Percentiles rank a stretch among this genome's conserved stretches.
These are phyloP conservation scores for Sciaenops ocellatus DNA, from an alignment of 2,797 vertebrate genomes.

Conservation along the genomic window DNA sequence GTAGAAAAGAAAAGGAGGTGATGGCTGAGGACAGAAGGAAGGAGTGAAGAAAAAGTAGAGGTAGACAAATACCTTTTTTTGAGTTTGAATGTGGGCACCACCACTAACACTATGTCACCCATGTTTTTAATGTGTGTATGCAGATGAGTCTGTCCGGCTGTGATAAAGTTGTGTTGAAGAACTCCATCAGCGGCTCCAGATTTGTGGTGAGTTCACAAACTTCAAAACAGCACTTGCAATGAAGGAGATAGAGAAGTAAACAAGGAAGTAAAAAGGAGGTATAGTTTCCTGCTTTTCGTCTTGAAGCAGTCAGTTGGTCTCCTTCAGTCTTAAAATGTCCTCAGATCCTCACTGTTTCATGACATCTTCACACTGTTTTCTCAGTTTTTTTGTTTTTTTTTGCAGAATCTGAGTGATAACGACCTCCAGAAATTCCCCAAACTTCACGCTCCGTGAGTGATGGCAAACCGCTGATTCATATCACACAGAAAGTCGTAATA, in stretches of 20 bases:
- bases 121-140: background rate
- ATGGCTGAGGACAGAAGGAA: too few relatives aligned
- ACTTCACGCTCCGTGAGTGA: conserved; percentile 92
- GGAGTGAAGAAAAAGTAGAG: background rate
- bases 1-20: background rate
- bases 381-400: conserved; percentile 55
- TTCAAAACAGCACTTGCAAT: background rate
- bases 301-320: too few relatives aligned
- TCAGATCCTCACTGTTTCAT: too few relatives aligned
- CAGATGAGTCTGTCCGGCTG: conserved; percentile 91
- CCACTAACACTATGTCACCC: too few relatives aligned
- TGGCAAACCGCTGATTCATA: too few relatives aligned
- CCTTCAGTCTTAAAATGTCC: too few relatives aligned
- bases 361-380: background rate
- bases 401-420: conserved; percentile 93
- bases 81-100: too few relatives aligned
- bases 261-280: background rate
- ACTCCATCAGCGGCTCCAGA: conserved; percentile 89
- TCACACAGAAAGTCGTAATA: too few relatives aligned
- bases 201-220: conserved; percentile 90
- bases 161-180: conserved; percentile 89
- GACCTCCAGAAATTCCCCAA: conserved; percentile 96
- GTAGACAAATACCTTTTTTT: too few relatives aligned
- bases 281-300: too few relatives aligned
- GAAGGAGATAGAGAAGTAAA: background rate